A percentile compares a stretch with the other conserved stretches of the same genome.
Evolutionary conservation across 1,140 invertebrate genomes (phyloP).

Genomic region (Pogonomyrmex barbatus): DNA sequence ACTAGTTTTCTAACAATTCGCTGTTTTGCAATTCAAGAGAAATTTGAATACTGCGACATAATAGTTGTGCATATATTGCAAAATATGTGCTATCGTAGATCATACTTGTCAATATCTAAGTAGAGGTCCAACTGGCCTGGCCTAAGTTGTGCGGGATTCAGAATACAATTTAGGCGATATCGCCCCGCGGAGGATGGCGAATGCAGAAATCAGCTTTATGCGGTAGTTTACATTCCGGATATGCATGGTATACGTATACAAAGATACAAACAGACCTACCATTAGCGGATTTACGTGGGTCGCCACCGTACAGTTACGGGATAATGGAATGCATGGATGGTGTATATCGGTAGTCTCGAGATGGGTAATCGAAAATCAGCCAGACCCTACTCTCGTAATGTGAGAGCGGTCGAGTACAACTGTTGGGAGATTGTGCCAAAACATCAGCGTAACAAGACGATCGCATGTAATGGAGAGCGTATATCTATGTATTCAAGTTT

Average conservation of each 20-base stretch:
- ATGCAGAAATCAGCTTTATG: slow-evolving; percentile 68
- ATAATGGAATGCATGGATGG: slow-evolving; percentile 68
- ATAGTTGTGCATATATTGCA: background rate
- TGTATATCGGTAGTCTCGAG: slow-evolving; percentile 66
- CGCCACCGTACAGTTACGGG: slow-evolving; percentile 56
- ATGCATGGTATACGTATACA: slow-evolving; percentile 35
- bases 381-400: slow-evolving; percentile 8
- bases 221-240: slow-evolving; percentile 59
- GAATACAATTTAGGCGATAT: slow-evolving; percentile 61
- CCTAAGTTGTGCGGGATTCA: slow-evolving; percentile 18
- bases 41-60: background rate
- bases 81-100: slow-evolving; percentile 35
- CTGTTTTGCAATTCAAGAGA: background rate
- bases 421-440: slow-evolving; percentile 47
- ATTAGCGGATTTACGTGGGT: slow-evolving; percentile 37
- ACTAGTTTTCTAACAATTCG: background rate
- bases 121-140: slow-evolving; percentile 19
- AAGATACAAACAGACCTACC: slow-evolving; percentile 60
- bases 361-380: slow-evolving; percentile 68
- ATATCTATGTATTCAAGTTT: background rate
- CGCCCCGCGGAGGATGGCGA: slow-evolving; percentile 11
- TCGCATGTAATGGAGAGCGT: background rate
- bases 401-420: slow-evolving; percentile 39
- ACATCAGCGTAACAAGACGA: slow-evolving; percentile 24
- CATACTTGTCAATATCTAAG: slow-evolving; percentile 46